Evolutionary conservation across 2,888 invertebrate genomes (phyloP).

Genomic region (Troilus luridus): DNA sequence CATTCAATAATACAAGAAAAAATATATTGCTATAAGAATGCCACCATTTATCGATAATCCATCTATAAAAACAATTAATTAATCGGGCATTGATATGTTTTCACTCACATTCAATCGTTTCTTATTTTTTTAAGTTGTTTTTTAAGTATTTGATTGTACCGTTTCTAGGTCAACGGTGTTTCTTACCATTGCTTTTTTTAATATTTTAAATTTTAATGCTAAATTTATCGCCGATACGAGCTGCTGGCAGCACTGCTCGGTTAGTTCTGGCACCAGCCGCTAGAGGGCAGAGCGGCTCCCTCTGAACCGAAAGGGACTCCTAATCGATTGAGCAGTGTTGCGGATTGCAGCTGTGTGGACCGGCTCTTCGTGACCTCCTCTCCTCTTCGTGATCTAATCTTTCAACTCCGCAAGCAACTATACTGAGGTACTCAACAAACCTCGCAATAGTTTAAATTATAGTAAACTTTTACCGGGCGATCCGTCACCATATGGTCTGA

Average conservation of each 20-base stretch:
- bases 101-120: no score
- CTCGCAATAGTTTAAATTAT: background rate
- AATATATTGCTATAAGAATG: no score
- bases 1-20: no score
- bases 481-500: background rate
- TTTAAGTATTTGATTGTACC: no score
- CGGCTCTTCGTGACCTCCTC: background rate
- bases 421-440: background rate
- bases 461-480: background rate
- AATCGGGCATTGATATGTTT: no score
- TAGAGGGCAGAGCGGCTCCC: background rate
- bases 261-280: background rate
- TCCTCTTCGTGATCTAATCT: no score
- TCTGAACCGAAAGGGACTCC: background rate
- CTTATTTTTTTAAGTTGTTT: no score
- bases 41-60: no score
- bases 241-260: background rate
- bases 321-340: constrained; percentile 10
- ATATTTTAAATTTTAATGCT: no score
- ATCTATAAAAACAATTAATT: no score
- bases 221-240: background rate
- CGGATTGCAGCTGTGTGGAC: constrained; percentile 9
- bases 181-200: background rate
- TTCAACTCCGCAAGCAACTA: background rate
- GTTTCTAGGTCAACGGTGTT: no score